A percentile compares a stretch with the other conserved stretches of the same genome.
Conservation (phyloP, 1,140 invertebrate species). For the Zaprionus inermis region DNA sequence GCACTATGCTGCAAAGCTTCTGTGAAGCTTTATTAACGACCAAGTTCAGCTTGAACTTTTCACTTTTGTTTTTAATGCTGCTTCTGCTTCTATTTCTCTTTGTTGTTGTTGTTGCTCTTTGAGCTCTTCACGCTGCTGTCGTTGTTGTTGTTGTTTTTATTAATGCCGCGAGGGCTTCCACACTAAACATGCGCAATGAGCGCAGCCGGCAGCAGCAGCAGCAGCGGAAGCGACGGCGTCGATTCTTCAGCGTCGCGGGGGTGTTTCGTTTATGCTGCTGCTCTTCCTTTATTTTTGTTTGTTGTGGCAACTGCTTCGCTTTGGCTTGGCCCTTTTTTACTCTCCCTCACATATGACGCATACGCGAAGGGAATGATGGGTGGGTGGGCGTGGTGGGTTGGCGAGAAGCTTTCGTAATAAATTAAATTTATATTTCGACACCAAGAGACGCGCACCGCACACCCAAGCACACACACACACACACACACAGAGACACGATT, state of each 20-base stretch:
- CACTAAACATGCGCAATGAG: conserved; percentile 65
- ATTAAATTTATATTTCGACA: conserved; percentile 60
- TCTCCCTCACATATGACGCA: conserved; percentile 70
- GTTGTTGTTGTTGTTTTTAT: conserved; percentile 23
- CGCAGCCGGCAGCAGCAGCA: conserved; percentile 54
- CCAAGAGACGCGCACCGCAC: conserved; percentile 41
- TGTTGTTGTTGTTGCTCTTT: conserved; percentile 9
- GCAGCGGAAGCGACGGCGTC: conserved; percentile 30
- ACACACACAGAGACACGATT: conserved; percentile 49
- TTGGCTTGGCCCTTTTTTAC: conserved; percentile 48
- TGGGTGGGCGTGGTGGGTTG: neutral
- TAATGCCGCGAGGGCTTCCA: conserved; percentile 46
- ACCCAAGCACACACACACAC: conserved; percentile 1
- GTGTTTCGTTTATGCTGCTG: conserved; percentile 34
- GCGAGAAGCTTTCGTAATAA: conserved; percentile 29
- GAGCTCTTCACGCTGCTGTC: conserved; percentile 4
- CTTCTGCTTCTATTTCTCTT: too few species aligned
- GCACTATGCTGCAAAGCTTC: conserved; percentile 32
- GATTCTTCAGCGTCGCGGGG: conserved; percentile 24
- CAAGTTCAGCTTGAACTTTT: conserved; percentile 47
- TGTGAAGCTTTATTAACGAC: conserved; percentile 36
- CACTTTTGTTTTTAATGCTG: conserved; percentile 44
- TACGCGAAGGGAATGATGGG: conserved; percentile 16
- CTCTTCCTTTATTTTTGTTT: conserved; percentile 40
- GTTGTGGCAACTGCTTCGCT: conserved; percentile 59